Base-by-base conservation (phyloP, 2,888 invertebrate genomes). In the Hemistola chrysoprasaria region DNA sequence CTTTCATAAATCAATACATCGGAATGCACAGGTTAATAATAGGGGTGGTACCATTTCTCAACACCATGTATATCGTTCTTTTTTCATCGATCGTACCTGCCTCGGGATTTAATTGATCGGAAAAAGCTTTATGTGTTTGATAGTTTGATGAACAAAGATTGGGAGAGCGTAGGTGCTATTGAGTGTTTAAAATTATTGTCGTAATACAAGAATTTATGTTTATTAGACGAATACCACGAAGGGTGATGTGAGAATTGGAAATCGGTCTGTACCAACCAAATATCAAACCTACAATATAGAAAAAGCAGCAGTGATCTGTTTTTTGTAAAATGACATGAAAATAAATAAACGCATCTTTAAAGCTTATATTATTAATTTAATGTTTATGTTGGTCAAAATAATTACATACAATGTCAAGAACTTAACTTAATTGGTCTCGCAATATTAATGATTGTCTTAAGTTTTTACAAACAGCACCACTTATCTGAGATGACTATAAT, bases 71-170 rank as follows among this genome's bases (percentile, higher is more conserved):
- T 47, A 37, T 43, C 29, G 50, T 56, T 4, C 16, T 60, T 56
- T 67, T 69, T 70, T 64, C 56, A 56, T 59, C 51, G 46, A 50
- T 53, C 40, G 56, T 75, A 72, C 73, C 76, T 75, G 75, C 57
- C 60, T 63, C 65, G 56, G 56, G 65, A 77, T 73, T 78, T 77
- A 79, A 79, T 79, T 79, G 78, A 78, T 79, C 67, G 76, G 75
- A 78, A 78, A 67, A 68, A 65, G 63, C 69, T 69, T 69, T 71
- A 68, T 65, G 62, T 65, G 50, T 70, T 68, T 62, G 68, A 65
- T 65, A 59, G 50, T 70, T 68, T 62, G 68, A 65, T 65, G 59
- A 62, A 58, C 59, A 55, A 65, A 60, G 71, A 68, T 62, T 56
- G 55, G 53, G 55, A 57, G 44, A 54, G 45, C 44, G 60, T 60